Percentiles rank a stretch among this genome's conserved stretches.
phyloP scores from a whole-genome alignment of 2,113 vertebrate species.

The Corynorhinus townsendii region DNA sequence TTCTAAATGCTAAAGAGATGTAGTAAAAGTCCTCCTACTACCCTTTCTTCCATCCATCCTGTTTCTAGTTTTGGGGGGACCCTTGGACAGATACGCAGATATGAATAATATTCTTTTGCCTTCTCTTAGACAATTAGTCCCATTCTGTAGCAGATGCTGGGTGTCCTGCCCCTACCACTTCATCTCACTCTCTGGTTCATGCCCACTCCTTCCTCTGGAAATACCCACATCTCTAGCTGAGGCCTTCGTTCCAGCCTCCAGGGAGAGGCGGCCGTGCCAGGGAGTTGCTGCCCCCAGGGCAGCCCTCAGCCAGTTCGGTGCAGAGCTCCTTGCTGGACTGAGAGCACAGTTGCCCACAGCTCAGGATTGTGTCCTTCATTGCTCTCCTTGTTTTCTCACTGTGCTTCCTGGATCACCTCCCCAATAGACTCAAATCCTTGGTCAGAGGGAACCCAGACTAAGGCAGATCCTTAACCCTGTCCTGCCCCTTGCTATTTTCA shows the following conservation, averaged over 20 bases:
- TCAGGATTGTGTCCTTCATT: background rate
- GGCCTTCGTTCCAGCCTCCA: background rate
- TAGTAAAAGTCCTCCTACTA: background rate
- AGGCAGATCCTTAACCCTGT: background rate
- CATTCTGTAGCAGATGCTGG: rapidly evolving
- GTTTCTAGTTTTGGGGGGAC: background rate
- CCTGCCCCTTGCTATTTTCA: background rate
- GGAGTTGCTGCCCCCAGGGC: background rate
- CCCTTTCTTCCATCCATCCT: background rate
- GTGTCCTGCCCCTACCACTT: background rate
- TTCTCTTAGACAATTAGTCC: background rate
- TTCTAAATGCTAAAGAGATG: background rate
- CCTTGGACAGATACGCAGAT: background rate
- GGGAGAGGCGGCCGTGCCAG: background rate
- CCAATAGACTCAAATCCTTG: background rate
- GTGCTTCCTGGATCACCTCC: background rate
- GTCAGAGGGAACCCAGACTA: background rate
- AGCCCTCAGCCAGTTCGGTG: background rate
- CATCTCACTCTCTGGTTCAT: background rate
- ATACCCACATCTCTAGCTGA: background rate
- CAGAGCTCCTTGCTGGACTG: background rate
- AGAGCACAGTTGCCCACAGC: background rate
- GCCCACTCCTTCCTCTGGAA: background rate
- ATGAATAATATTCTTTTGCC: background rate
- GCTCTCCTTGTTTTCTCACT: background rate